Evolutionary conservation across 2,113 vertebrate species (phyloP), one percentile per base, ranked within the genome.

Genomic region (Scomber colias): DNA sequence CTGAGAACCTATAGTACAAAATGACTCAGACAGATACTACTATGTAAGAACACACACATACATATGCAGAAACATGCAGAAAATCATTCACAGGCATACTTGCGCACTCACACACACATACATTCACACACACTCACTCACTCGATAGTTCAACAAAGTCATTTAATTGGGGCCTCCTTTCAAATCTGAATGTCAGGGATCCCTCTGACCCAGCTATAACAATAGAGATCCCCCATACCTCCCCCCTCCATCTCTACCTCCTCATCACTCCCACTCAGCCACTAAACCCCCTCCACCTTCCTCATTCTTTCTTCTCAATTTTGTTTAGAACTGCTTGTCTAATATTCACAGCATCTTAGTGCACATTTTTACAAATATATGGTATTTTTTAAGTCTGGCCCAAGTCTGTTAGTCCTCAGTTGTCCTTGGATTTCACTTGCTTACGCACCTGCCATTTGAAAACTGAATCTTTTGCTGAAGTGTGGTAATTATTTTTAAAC

Each of bases 141-240:
- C 63, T 73, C 92, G 93, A 94, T 95, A 92, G 88, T 93, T 92
- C 93, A 93, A 94, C 91, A 82, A 88, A 93, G 93, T 96, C 95
- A 92, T 95, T 96, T 97, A 97, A 97, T 97, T 97, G 96, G 96
- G 92, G 92, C 89, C 51, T 89, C 92, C 89, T 92, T 93, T 90
- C 73, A 85, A 79, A 87, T 75, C 93, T 92, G 92, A 84, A 90
- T 87, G 89, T 92, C 83, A 78, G 77, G 54, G 86, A 95, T 94
- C 92, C 89, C 84, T 90, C 82, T 92, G 95, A 94, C 94, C 91
- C 54, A 82, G 87, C 90, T 85, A 82, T 72, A 79, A 91, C 83
- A 93, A 92, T 82, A 72, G 84, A 79, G 82, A 82, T 59, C 63
- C 63, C 64, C 40, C 2, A 40, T 30, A 66, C 30, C 27, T 16